Conservation (phyloP, 2,113 vertebrate species). For the Sylvietta virens region DNA sequence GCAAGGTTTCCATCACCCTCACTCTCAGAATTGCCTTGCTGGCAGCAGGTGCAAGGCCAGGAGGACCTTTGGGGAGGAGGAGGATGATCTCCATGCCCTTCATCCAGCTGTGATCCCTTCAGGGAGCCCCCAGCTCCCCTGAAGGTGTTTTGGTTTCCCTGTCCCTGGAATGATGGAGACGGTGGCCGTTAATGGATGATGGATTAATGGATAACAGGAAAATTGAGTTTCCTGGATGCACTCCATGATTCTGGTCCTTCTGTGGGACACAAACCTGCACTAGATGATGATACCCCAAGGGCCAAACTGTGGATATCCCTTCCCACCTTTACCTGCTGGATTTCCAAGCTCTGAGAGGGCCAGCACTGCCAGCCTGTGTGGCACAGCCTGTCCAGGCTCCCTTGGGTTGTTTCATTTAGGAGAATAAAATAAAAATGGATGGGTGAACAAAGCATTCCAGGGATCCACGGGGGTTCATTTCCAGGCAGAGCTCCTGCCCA, state of each 20-base stretch:
- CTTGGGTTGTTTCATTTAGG: neutral
- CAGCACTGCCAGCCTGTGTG: neutral
- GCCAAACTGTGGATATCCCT: neutral
- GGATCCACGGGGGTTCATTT: neutral
- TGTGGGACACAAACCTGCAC: neutral
- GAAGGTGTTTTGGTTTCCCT: neutral
- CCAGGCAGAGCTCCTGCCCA: neutral
- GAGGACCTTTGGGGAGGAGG: neutral
- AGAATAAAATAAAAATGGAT: neutral
- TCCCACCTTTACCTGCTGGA: neutral
- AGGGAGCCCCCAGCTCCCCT: neutral
- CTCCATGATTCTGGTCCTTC: neutral
- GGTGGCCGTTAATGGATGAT: neutral
- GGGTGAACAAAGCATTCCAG: neutral
- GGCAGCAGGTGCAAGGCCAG: neutral
- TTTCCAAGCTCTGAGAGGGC: neutral
- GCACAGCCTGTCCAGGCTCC: neutral
- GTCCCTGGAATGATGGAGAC: neutral
- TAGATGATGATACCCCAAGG: neutral
- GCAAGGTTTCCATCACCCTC: neutral
- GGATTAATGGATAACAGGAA: neutral
- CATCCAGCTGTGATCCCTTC: accelerated
- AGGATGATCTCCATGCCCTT: neutral
- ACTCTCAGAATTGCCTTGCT: accelerated
- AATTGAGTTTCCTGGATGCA: neutral